Conservation (phyloP, 1,140 invertebrate genomes). For the Macrocentrus cingulum region DNA sequence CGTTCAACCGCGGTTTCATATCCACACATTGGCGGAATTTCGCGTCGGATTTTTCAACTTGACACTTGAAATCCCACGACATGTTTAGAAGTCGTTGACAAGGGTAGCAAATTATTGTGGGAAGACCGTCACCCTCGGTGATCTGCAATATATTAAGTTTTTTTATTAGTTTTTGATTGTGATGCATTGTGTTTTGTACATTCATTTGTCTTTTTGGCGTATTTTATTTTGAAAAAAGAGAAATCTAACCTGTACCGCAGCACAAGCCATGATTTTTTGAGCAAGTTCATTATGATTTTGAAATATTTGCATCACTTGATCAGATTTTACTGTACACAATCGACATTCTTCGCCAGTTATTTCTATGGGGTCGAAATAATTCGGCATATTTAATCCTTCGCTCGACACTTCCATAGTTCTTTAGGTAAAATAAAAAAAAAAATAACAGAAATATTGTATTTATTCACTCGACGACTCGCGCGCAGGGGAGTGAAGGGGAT, state of each 20-base stretch:
- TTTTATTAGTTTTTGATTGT: constrained; percentile 5
- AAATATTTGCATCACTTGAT: constrained; percentile 39
- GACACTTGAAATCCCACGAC: constrained; percentile 53
- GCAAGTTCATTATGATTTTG: constrained; percentile 34
- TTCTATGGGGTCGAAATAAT: constrained; percentile 1
- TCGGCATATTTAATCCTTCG: constrained; percentile 10
- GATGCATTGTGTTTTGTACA: not conserved
- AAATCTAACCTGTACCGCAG: constrained; percentile 49
- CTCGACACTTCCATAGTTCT: not conserved
- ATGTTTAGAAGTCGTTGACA: constrained; percentile 50
- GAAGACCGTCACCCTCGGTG: constrained; percentile 52
- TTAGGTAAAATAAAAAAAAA: not conserved
- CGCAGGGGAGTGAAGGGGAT: too few relatives aligned
- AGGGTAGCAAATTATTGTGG: constrained; percentile 48
- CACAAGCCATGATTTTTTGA: constrained; percentile 46
- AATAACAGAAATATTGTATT: not conserved
- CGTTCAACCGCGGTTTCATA: constrained; percentile 6
- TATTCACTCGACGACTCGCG: constrained; percentile 1
- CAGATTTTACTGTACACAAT: constrained; percentile 39
- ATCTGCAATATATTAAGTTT: constrained; percentile 42
- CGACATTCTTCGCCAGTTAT: constrained; percentile 35
- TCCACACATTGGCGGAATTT: constrained; percentile 37
- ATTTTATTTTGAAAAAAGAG: not conserved
- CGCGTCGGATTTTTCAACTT: constrained; percentile 51
- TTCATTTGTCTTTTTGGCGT: not conserved